A percentile compares a stretch with the other conserved stretches of the same genome.
phyloP scores from a whole-genome alignment of 2,888 invertebrate species.

The Perithous albicinctus region DNA sequence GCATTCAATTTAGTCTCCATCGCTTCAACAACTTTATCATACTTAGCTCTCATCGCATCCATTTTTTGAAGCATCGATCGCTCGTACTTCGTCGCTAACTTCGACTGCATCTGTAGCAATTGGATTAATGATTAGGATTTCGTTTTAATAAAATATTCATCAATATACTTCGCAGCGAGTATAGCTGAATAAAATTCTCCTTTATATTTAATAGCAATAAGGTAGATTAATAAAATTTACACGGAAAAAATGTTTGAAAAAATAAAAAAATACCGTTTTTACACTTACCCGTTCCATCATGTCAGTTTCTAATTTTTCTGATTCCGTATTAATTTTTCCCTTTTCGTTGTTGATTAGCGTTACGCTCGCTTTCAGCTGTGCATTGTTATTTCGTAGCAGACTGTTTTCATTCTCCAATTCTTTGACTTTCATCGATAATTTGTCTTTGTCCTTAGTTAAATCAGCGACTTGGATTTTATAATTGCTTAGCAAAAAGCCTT shows the following conservation, averaged over 20 bases:
- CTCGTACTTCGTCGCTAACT: constrained; percentile 60
- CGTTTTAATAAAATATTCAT: constrained; percentile 8
- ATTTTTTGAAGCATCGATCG: constrained; percentile 63
- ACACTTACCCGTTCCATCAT: constrained; percentile 52
- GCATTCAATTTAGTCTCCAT: constrained; percentile 53
- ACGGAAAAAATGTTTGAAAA: constrained; percentile 16
- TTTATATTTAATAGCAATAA: not conserved
- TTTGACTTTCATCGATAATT: constrained; percentile 62
- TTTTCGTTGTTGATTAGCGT: constrained; percentile 69
- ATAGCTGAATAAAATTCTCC: constrained; percentile 10
- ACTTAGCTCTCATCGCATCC: constrained; percentile 55
- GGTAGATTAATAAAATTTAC: constrained; percentile 16
- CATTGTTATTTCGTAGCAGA: constrained; percentile 67
- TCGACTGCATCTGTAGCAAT: constrained; percentile 58
- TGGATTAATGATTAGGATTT: constrained; percentile 13
- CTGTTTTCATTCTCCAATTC: constrained; percentile 70
- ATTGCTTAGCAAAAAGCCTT: constrained; percentile 73
- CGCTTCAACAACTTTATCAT: constrained; percentile 48
- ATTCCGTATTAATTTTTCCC: constrained; percentile 62
- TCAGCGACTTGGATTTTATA: constrained; percentile 74
- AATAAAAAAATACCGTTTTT: constrained; percentile 10
- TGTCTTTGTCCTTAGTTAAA: constrained; percentile 71
- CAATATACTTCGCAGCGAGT: not conserved
- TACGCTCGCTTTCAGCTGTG: constrained; percentile 73
- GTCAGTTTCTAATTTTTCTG: constrained; percentile 62